These are phyloP conservation scores for Rhea americana DNA, from an alignment of 2,113 vertebrate species.

Conservation along the genomic window DNA sequence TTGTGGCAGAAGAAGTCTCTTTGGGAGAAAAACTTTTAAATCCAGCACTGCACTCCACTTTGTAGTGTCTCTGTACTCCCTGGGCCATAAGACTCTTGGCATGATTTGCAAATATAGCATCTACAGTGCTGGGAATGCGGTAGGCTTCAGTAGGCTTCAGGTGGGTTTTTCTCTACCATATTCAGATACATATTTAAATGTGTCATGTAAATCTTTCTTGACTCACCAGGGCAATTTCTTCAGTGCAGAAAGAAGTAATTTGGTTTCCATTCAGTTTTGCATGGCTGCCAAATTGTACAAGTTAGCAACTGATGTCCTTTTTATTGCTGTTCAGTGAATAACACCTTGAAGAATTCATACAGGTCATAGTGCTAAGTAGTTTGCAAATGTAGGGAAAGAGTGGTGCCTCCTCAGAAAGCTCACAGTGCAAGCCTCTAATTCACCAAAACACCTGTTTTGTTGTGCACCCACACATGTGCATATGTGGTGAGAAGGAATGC, in stretches of 20 bases:
- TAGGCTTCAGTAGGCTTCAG: background rate
- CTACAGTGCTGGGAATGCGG: background rate
- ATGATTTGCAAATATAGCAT: background rate
- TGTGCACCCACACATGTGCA: background rate
- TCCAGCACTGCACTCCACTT: background rate
- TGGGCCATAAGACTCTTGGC: background rate
- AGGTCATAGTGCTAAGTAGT: background rate
- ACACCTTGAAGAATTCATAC: background rate
- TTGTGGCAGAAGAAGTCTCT: background rate
- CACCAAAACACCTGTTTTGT: background rate
- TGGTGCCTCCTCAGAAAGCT: background rate
- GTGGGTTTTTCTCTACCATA: background rate
- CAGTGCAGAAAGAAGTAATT: fast-evolving
- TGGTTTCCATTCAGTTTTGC: background rate
- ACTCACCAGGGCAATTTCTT: background rate
- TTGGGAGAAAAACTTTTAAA: background rate
- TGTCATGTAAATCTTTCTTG: background rate
- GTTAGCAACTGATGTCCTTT: background rate
- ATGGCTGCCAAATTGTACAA: background rate
- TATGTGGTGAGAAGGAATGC: fast-evolving
- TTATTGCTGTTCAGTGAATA: background rate
- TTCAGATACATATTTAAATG: background rate
- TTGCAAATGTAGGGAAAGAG: background rate
- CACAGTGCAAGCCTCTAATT: background rate
- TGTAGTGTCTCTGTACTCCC: background rate